Conservation (phyloP, 35 echinoderm and acorn worm species). For the Acanthaster planci region DNA sequence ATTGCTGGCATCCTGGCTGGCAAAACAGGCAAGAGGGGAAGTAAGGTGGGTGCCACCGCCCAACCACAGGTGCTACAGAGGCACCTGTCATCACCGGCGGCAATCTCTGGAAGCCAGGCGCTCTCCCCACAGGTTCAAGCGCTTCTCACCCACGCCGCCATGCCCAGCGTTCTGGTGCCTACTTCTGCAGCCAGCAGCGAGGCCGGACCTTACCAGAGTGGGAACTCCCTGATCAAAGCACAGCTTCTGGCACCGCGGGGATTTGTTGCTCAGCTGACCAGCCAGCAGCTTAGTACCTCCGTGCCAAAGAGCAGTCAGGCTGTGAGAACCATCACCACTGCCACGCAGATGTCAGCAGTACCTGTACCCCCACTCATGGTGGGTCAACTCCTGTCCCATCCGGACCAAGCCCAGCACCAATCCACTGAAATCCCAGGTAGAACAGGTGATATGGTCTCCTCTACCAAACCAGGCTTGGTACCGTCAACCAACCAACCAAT, state of each 20-base stretch:
- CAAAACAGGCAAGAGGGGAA: background rate
- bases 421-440: background rate
- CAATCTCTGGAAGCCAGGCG: background rate
- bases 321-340: background rate
- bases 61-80: background rate
- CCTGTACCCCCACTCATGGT: background rate
- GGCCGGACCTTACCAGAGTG: background rate
- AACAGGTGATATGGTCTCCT: background rate
- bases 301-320: background rate
- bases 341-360: background rate
- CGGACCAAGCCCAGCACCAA: background rate
- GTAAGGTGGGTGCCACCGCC: background rate
- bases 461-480: background rate
- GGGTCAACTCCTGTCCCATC: background rate
- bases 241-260: slow-evolving; percentile 47
- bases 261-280: background rate
- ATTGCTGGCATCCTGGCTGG: background rate
- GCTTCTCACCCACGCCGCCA: slow-evolving; percentile 36
- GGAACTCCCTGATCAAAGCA: slow-evolving; percentile 48
- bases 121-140: slow-evolving; percentile 3
- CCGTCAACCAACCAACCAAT: background rate
- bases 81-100: background rate
- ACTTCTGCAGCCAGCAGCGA: background rate
- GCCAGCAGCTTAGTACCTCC: background rate
- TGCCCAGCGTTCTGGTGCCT: slow-evolving; percentile 16